Evolutionary conservation across 2,888 invertebrate genomes (phyloP), one percentile per base, ranked within the genome.

Genomic region (Sminthurinus aureus): DNA sequence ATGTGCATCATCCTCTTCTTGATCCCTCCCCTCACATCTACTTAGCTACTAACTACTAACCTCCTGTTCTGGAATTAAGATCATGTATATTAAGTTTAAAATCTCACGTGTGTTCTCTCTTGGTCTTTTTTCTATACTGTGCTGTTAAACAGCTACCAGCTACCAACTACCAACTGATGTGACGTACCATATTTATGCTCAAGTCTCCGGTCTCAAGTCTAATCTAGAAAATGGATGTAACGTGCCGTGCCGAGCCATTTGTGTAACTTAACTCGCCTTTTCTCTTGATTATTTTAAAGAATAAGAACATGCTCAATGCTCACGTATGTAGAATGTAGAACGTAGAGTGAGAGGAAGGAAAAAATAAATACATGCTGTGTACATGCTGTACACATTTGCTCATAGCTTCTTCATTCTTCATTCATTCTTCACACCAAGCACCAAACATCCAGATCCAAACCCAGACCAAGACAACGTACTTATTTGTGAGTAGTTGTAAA

Each of bases 251-350:
- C 50, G 15, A n/a, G 38, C 50, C 50, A 22, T 76, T 52, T 76
- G 75, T 75, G 76, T 76, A 76, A 76, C 76, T 76, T 20, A 76
- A 76, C 76, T 76, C 76, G 76, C 76, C 76, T 20, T 76, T 76
- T 76, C 76, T 58, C 52, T 52, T 76, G 76, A 76, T 76, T 76
- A 76, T 76, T 76, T 75, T 75, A 50, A 69, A 69, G 67, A 67
- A 38, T 38, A 38, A 38, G 38, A 38, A 38, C 38, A 38, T 38
- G 38, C 1, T 4, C 38, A 38, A 4, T 38, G 38, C 1, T 4
- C 38, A 38, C n/a, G n/a, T n/a, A n/a, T n/a, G 66, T 38, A 4
- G 38, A 38, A 38, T 20, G 67, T 67, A 67, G 2, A 18, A 22
- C 18, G 15, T 8, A 66, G 66, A 24, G 24, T 4, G 26, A n/a